These are phyloP conservation scores for Valencia hispanica DNA, from an alignment of 2,797 vertebrate species.

Conservation along the genomic window DNA sequence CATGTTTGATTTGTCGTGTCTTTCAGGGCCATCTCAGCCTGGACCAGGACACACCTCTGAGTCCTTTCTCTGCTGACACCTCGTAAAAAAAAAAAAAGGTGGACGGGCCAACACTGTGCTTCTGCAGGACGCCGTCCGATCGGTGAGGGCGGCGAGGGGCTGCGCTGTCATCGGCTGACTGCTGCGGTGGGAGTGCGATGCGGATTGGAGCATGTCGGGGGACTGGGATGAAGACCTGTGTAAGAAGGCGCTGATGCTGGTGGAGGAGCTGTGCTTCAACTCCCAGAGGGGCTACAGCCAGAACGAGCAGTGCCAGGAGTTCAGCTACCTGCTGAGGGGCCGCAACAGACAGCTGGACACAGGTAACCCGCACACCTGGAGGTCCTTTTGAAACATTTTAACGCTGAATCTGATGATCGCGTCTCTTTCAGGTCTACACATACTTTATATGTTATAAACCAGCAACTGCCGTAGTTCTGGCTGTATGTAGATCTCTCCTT, in stretches of 20 bases:
- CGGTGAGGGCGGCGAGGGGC: conserved; percentile 74
- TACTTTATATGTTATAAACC: background rate
- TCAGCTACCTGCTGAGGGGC: conserved; percentile 85
- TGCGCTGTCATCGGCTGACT: conserved; percentile 74
- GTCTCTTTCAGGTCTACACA: background rate
- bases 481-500: background rate
- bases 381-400: background rate
- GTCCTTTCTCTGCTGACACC: conserved; percentile 20
- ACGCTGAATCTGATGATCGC: background rate
- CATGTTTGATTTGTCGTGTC: conserved; percentile 12
- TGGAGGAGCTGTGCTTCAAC: conserved; percentile 89
- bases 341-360: conserved; percentile 80
- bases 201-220: conserved; percentile 91
- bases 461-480: background rate
- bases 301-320: conserved; percentile 88
- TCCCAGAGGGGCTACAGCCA: conserved; percentile 82
- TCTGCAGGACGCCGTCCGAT: conserved; percentile 60
- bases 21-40: conserved; percentile 58
- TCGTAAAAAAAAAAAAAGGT: conserved; percentile 51
- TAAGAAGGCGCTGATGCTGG: conserved; percentile 87
- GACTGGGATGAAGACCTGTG: conserved; percentile 94
- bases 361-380: conserved; percentile 78
- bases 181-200: conserved; percentile 81
- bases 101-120: conserved; percentile 60
- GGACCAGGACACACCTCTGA: conserved; percentile 47